Base-by-base conservation (phyloP, 2,797 vertebrate species). In the Protonibea diacanthus region DNA sequence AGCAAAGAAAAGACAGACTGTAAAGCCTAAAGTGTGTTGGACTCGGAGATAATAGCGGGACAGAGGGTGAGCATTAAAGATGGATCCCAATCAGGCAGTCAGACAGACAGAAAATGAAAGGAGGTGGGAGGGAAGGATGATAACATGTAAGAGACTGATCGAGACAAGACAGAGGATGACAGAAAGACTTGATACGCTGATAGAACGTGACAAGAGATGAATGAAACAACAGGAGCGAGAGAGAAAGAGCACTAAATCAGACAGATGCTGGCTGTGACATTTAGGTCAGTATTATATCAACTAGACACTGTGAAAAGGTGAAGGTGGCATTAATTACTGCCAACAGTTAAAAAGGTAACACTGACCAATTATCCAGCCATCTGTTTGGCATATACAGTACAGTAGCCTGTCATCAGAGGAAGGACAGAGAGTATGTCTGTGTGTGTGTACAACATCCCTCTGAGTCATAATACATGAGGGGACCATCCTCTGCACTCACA, bases 361-460 rank as follows among this genome's bases (percentile, higher is more conserved):
- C 17, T 80, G 82, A 85, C 71, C 87, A 90, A 91, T 92, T 90
- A 91, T 72, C 84, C 85, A 71, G 48, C 88, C 87, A 89, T 89
- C 88, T 89, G 90, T 53, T 64, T 38, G 68, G 67, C 51, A 75
- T 72, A 69, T 27, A 67, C 44, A 47, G 25, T 29, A 42, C 13
- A 77, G 82, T 80, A 88, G 85, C 55, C 76, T 73, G 61, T 82
- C 82, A 85, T 61, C 75, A 74, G 52, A 66, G 61, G 49, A 61
- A 48, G 59, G 70, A 67, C 62, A 40, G 21, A 58, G 56, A 56
- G 20, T 45, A 52, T 3, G 53, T 29, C 44, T 75, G 58, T 53
- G 51, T 53, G 51, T 55, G 27, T 70, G 66, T 66, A 48, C 58
- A 45, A 67, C 53, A 53, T 61, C 61, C 53, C 62, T 71, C 55